A percentile compares a stretch with the other conserved stretches of the same genome.
Evolutionary conservation across 2,797 vertebrate species (phyloP).

Genomic region (Saxicola maurus): DNA sequence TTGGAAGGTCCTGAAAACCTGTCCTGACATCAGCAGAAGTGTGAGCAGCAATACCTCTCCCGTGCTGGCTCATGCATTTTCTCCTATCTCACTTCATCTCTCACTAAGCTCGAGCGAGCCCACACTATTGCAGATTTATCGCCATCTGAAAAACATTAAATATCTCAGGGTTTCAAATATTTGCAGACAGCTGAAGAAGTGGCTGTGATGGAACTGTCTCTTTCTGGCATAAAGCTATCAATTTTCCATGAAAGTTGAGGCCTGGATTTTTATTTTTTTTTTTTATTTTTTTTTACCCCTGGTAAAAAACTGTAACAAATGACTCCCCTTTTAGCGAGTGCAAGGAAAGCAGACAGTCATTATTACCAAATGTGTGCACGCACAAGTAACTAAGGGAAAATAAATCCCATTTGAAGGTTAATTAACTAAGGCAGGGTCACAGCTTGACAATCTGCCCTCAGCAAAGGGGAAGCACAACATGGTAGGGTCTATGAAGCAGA

Average conservation of each 20-base stretch:
- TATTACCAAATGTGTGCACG: conserved; percentile 50
- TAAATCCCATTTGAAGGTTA: conserved; percentile 67
- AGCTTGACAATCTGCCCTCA: conserved; percentile 64
- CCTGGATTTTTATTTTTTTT: neutral
- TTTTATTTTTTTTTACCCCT: conserved; percentile 18
- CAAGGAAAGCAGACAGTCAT: conserved; percentile 21
- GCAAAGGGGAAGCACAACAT: conserved; percentile 56
- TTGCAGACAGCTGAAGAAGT: conserved; percentile 68
- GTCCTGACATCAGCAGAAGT: conserved; percentile 51
- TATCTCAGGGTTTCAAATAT: conserved; percentile 62
- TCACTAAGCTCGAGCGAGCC: conserved; percentile 38
- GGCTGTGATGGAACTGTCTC: conserved; percentile 66
- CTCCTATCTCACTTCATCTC: conserved; percentile 68
- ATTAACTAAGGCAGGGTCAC: conserved; percentile 65
- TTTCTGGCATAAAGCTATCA: conserved; percentile 65
- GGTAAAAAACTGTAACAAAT: conserved; percentile 47
- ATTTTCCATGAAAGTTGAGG: conserved; percentile 53
- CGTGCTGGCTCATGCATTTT: conserved; percentile 27
- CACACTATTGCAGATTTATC: conserved; percentile 52
- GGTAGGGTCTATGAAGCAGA: neutral
- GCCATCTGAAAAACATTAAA: conserved; percentile 67
- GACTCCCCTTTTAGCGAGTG: conserved; percentile 25
- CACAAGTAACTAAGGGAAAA: conserved; percentile 61
- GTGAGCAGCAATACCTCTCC: conserved; percentile 45
- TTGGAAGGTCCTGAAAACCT: conserved; percentile 40